These are phyloP conservation scores for Atta texana DNA, from an alignment of 1,140 invertebrate genomes.

Conservation along the genomic window DNA sequence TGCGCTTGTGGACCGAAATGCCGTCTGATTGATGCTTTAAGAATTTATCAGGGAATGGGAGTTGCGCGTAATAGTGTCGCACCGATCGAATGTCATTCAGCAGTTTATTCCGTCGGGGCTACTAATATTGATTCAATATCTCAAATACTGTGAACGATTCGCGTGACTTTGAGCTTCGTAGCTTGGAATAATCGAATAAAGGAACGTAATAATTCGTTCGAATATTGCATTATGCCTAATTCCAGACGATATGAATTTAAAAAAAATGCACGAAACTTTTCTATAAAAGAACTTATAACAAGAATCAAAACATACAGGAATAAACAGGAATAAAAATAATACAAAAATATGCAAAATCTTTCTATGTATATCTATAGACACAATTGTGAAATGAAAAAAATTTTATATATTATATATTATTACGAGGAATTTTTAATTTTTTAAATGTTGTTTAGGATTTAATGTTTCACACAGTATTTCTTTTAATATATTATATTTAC, in stretches of 20 bases:
- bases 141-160: slow-evolving; percentile 11
- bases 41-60: slow-evolving; percentile 24
- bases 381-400: neutral
- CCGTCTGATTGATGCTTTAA: slow-evolving; percentile 50
- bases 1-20: slow-evolving; percentile 14
- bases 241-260: slow-evolving; percentile 9
- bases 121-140: slow-evolving; percentile 58
- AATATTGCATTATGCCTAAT: slow-evolving; percentile 20
- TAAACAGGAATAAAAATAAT: neutral
- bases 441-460: slow-evolving; percentile 11
- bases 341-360: neutral
- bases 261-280: slow-evolving; percentile 3
- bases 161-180: slow-evolving; percentile 33
- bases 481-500: neutral
- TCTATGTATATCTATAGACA: too few relatives aligned
- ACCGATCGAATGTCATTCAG: slow-evolving; percentile 42
- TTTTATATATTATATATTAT: neutral
- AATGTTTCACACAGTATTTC: neutral
- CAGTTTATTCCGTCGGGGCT: slow-evolving; percentile 38
- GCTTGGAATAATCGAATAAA: slow-evolving; percentile 48
- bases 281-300: neutral
- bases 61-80: neutral
- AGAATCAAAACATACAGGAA: neutral
- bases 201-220: slow-evolving; percentile 40
- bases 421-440: neutral